A percentile compares a stretch with the other conserved stretches of the same genome.
Evolutionary conservation across 2,888 invertebrate genomes (phyloP).

Genomic region (Nymphalis c-album): DNA sequence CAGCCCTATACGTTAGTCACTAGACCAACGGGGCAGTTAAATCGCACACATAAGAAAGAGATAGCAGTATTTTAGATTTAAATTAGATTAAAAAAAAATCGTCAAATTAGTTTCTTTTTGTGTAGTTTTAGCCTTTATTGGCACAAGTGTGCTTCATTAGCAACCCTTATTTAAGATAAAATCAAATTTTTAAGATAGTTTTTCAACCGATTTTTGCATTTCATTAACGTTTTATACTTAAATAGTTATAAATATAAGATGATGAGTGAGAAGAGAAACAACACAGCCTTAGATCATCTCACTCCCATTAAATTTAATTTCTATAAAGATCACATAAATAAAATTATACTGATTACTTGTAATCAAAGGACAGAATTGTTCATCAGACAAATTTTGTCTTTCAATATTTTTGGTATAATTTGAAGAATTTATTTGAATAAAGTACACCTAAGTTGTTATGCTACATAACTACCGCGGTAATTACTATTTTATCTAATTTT

Average conservation of each 20-base stretch:
- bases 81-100: no score
- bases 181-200: not conserved
- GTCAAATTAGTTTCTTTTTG: no score
- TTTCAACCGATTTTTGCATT: not conserved
- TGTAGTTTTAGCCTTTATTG: no score
- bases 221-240: not conserved
- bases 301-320: conserved; percentile 19
- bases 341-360: conserved; percentile 11
- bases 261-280: conserved; percentile 20
- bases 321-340: conserved; percentile 15
- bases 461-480: not conserved
- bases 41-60: no score
- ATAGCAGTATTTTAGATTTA: no score
- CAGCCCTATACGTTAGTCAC: no score
- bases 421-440: conserved; percentile 6
- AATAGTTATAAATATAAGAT: conserved; percentile 1
- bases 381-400: conserved; percentile 10
- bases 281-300: conserved; percentile 33
- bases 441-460: not conserved
- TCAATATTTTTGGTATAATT: conserved; percentile 22
- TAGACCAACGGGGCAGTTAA: no score
- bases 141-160: no score
- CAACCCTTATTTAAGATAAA: no score
- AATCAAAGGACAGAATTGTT: conserved; percentile 17
- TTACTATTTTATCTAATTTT: conserved; percentile 1